Evolutionary conservation across 64 coral and sea anemone genomes (phyloP), one percentile per base, ranked within the genome.

Genomic region (Actinia tenebrosa): DNA sequence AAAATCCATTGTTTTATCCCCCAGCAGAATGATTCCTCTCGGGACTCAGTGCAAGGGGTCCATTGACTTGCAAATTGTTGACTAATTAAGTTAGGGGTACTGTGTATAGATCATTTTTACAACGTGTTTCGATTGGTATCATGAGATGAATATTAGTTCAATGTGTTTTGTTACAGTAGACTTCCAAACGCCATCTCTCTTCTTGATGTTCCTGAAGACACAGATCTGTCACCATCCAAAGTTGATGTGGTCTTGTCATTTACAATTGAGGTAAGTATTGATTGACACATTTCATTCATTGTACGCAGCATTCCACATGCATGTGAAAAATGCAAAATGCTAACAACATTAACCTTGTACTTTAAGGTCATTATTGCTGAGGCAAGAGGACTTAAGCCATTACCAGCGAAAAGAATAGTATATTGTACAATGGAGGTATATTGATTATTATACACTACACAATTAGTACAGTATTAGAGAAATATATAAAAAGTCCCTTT

Each of bases 371-470:
- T 95, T 79, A 84, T 98, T 37, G 86, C 87, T 14, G 96, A 98
- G 56, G 96, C 96, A 13, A 89, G 82, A 78, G 96, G 96, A 78
- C 89, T 98, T 16, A 98, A 95, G 45, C 86, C 85, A 79, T 75
- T 95, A 27, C 93, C 64, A 85, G 47, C 88, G 53, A 87, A 87
- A 75, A 98, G 92, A 72, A 95, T 95, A 88, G 96, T 98, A 64
- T 98, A 98, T 62, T 98, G 96, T 45, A 98, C 96, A 37, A 98
- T 98, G 96, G 96, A 98, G 96, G 96, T 98, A 93, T 42, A n/a
- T 19, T 64, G 61, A 66, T 66, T 1, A 66, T 66, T 66, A n/a
- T n/a, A 66, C 37, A 3, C 9, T 25, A 22, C 14, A n/a, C n/a
- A 4, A 45, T 79, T 81, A 16, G 10, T 45, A 63, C n/a, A 87